Evolutionary conservation across 35 echinoderm and acorn worm genomes (phyloP).

Genomic region (Strongylocentrotus purpuratus): DNA sequence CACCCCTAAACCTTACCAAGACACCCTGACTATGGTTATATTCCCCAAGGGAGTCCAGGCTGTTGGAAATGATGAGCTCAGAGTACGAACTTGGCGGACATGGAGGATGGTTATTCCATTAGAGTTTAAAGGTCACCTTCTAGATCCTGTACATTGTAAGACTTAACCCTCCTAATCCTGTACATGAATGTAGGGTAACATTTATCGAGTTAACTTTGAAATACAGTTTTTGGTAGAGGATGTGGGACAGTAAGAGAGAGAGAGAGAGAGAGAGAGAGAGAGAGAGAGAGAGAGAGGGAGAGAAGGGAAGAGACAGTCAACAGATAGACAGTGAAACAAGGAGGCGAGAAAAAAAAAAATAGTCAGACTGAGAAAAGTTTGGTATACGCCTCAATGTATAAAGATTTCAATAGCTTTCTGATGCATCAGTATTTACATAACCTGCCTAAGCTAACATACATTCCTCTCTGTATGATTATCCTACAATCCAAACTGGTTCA

Average conservation of each 20-base stretch:
- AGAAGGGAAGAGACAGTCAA: not conserved
- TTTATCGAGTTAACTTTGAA: not conserved
- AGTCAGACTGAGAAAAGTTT: not conserved
- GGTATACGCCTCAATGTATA: not conserved
- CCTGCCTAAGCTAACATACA: not conserved
- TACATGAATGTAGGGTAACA: not conserved
- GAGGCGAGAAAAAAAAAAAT: not conserved
- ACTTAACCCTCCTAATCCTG: not conserved
- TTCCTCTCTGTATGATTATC: not conserved
- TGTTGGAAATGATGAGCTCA: conserved; percentile 11
- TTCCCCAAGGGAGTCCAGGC: not conserved
- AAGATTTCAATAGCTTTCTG: conserved; percentile 8
- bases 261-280: too few species aligned
- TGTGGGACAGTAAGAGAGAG: too few species aligned
- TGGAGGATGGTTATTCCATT: not conserved
- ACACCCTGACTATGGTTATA: not conserved
- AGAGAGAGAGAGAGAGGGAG: too few species aligned
- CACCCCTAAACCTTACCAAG: not conserved
- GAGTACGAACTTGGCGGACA: not conserved
- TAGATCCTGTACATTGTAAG: not conserved
- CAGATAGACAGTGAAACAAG: not conserved
- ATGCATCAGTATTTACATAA: not conserved
- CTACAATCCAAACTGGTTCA: not conserved
- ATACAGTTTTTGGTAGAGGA: too few species aligned
- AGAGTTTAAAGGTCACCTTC: not conserved